Evolutionary conservation across 2,113 vertebrate species (phyloP).

Genomic region (Amblyopsis rosae): DNA sequence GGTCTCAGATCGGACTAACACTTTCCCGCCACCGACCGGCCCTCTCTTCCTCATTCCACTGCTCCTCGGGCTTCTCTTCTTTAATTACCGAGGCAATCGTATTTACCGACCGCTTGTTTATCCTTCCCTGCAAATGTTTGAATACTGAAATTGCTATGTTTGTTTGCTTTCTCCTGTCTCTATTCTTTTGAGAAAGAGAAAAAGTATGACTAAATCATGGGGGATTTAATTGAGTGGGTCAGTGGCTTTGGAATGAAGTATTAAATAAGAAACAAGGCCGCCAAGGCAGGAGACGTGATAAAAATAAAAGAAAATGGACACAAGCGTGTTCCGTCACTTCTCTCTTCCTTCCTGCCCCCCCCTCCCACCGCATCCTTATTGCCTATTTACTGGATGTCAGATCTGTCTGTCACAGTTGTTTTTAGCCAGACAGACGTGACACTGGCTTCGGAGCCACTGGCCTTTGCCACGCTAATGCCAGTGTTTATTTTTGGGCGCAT

Average conservation of each 20-base stretch:
- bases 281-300: slow-evolving; percentile 28
- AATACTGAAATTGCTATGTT: slow-evolving; percentile 67
- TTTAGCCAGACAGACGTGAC: slow-evolving; percentile 52
- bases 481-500: slow-evolving; percentile 58
- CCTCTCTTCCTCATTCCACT: slow-evolving; percentile 46
- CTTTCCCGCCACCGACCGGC: slow-evolving; percentile 46
- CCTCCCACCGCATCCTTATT: slow-evolving; percentile 9
- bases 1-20: neutral
- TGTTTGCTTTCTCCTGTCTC: slow-evolving; percentile 45
- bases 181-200: slow-evolving; percentile 34
- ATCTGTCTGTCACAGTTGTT: slow-evolving; percentile 59
- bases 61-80: slow-evolving; percentile 48
- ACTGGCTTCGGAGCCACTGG: slow-evolving; percentile 42
- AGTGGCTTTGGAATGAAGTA: slow-evolving; percentile 66
- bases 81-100: slow-evolving; percentile 75
- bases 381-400: slow-evolving; percentile 41
- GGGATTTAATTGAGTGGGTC: slow-evolving; percentile 76
- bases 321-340: neutral
- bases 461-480: slow-evolving; percentile 60
- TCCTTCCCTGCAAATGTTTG: slow-evolving; percentile 62
- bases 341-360: neutral
- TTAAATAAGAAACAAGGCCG: slow-evolving; percentile 61
- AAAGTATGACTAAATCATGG: slow-evolving; percentile 44
- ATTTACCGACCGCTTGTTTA: slow-evolving; percentile 63
- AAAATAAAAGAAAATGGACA: slow-evolving; percentile 46